Evolutionary conservation across 2,113 vertebrate genomes (phyloP), one percentile per base, ranked within the genome.

Genomic region (Onychorhynchus coronatus): DNA sequence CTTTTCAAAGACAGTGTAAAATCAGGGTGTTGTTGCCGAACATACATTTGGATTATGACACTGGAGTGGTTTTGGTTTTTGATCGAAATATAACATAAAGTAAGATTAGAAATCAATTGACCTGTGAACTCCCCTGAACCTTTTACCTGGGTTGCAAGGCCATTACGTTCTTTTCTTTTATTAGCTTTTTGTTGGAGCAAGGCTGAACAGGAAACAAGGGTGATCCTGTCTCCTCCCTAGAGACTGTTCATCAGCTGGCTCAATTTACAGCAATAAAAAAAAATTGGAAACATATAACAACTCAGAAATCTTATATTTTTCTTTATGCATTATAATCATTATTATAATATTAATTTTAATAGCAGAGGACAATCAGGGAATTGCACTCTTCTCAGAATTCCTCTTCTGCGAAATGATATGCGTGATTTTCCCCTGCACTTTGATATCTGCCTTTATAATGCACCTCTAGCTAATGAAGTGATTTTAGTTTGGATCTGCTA

Each of bases 111-210:
- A 96, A 97, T 97, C 96, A 97, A 96, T 96, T 97, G 96, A 97
- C 97, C 95, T 96, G 58, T 97, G 94, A 98, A 96, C 98, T 98
- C 97, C 97, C 95, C 95, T 98, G 98, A 97, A 96, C 91, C 93
- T 97, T 97, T 97, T 96, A 98, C 98, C 98, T 97, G 96, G 94
- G 97, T 94, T 97, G 97, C 96, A 98, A 98, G 97, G 97, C 98
- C 98, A 98, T 99, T 99, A 98, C 16, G 84, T 97, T 98, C 98
- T 99, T 98, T 98, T 98, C 98, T 99, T 98, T 99, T 99, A 98
- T 98, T 98, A 98, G 98, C 95, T 97, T 98, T 98, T 98, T 98
- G 97, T 98, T 98, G 97, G 97, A 98, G 97, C 97, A 97, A 97
- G 96, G 98, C 98, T 96, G 98, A 99, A 98, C 98, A 98, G 98